Evolutionary conservation across 1,140 invertebrate genomes (phyloP), one percentile per base, ranked within the genome.

Genomic region (Diachasma alloeum): DNA sequence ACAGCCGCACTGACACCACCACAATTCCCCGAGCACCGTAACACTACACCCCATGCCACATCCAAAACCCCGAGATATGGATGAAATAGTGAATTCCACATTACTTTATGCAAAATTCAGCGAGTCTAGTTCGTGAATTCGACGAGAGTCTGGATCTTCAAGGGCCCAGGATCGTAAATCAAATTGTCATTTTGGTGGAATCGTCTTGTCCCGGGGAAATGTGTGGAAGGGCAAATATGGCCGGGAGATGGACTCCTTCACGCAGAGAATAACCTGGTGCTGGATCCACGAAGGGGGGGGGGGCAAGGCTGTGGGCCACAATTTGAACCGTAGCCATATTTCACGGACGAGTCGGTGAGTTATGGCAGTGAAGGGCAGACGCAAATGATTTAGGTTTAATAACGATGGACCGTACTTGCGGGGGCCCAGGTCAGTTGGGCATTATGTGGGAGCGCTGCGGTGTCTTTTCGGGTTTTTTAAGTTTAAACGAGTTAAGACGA

Each of bases 331-430:
- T 81, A 83, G 82, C 83, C 83, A 85, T 88, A 88, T 87, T 88
- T 88, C 84, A 88, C 84, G 79, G 80, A 80, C 73, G 56, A 74
- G 78, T 56, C 81, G 75, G 82, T 87, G 87, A 87, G 82, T 88
- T 88, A 88, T 88, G 83, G 86, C 84, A 81, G 81, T 76, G 66
- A 37, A 37, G 81, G 39, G 81, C 80, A 82, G 84, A 88, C 86
- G 85, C 83, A 82, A 88, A 87, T 87, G 87, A 88, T 88, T 88
- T 87, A 88, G 86, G 85, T 88, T 88, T 87, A 88, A 88, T 88
- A 88, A 87, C 82, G 86, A 83, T 81, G 81, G 80, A 68, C 78
- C 81, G 76, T 74, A 53, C 15, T 53, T 13, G 48, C 17, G 48
- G 37, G 70, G 78, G 74, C 80, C 67, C 85, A 82, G 86, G 85